These are phyloP conservation scores for Tetheella fluctuosa DNA, from an alignment of 2,888 invertebrate species.

Conservation along the genomic window DNA sequence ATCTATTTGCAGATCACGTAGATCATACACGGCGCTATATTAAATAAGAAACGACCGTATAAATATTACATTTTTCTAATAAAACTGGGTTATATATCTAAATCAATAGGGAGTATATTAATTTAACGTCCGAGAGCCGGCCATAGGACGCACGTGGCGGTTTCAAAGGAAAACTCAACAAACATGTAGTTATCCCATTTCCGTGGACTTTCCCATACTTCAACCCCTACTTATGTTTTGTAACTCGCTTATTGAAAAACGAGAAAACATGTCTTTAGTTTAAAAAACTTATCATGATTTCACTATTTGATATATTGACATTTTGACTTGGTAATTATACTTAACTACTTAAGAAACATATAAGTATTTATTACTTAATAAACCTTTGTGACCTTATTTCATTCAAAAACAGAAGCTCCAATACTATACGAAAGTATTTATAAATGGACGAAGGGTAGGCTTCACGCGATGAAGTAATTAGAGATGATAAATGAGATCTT, in stretches of 20 bases:
- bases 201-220: background rate
- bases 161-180: background rate
- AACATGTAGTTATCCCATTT: background rate
- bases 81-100: background rate
- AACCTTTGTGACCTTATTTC: background rate
- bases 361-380: too few species aligned
- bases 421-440: background rate
- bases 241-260: background rate
- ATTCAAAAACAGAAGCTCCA: background rate
- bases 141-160: constrained; percentile 3
- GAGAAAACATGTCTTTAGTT: background rate
- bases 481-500: background rate
- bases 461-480: constrained; percentile 4
- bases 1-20: background rate
- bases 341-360: too few species aligned
- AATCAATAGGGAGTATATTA: constrained; percentile 2
- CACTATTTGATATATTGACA: too few species aligned
- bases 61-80: background rate
- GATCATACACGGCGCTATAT: background rate
- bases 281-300: too few species aligned
- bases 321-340: too few species aligned
- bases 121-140: background rate
- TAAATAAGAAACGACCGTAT: background rate
- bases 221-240: background rate
- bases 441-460: background rate